A percentile compares a stretch with the other conserved stretches of the same genome.
Evolutionary conservation across 30 jellyfish, hydroid and myxozoan species (phyloP).

Genomic region (Hydractinia echinata): DNA sequence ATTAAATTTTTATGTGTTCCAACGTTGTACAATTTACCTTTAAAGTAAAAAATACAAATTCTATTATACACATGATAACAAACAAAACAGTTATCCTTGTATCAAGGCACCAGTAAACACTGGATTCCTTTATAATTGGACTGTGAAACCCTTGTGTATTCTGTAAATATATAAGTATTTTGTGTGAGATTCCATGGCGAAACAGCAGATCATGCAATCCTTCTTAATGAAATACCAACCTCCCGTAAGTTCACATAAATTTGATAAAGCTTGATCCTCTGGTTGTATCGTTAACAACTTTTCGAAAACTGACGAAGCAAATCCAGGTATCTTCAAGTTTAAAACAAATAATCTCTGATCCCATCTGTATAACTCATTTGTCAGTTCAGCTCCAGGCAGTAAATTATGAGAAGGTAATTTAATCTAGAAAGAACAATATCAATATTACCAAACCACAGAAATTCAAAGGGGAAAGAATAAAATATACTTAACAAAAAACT

Average conservation of each 20-base stretch:
- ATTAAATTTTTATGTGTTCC: conserved; percentile 69
- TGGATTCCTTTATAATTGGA: too few relatives aligned
- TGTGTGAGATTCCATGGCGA: background rate
- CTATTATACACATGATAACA: background rate
- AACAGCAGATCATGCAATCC: background rate
- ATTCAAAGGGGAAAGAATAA: too few relatives aligned
- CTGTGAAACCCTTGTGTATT: too few relatives aligned
- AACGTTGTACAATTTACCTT: conserved; percentile 84
- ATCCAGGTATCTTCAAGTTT: conserved; percentile 77
- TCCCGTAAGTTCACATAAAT: conserved; percentile 96
- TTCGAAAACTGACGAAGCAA: conserved; percentile 57
- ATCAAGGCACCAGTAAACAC: too few relatives aligned
- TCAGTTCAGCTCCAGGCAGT: conserved; percentile 95
- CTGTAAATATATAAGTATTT: too few relatives aligned
- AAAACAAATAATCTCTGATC: conserved; percentile 93
- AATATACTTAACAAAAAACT: too few relatives aligned
- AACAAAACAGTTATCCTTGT: too few relatives aligned
- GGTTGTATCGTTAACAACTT: conserved; percentile 43
- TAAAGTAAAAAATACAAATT: background rate
- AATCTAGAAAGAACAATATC: conserved; percentile 30
- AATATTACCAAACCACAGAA: too few relatives aligned
- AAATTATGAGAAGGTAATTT: conserved; percentile 87
- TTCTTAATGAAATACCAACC: conserved; percentile 44
- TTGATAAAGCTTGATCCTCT: conserved; percentile 84
- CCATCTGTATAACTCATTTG: conserved; percentile 97